Conservation (phyloP, 1,140 invertebrate genomes). For the Phocides pigmalion region DNA sequence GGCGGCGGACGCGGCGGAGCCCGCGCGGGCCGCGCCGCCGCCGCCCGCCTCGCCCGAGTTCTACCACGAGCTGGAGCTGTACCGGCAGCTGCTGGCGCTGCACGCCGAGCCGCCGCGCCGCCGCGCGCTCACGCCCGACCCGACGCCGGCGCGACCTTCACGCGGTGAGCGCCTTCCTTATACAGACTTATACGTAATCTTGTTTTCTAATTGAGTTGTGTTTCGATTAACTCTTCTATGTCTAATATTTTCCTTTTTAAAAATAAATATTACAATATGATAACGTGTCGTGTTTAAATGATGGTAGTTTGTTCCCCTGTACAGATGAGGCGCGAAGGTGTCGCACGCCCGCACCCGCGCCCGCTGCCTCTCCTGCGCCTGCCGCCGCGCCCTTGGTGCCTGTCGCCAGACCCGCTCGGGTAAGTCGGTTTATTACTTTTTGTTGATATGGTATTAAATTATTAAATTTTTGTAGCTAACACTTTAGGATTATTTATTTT, state of each 20-base stretch:
- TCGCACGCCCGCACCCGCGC: constrained; percentile 54
- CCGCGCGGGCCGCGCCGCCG: constrained; percentile 36
- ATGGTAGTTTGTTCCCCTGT: not conserved
- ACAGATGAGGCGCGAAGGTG: constrained; percentile 53
- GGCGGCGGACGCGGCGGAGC: not conserved
- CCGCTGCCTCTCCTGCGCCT: constrained; percentile 35
- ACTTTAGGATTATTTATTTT: too few relatives aligned
- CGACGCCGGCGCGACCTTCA: constrained; percentile 32
- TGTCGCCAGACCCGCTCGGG: constrained; percentile 41
- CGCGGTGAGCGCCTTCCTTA: constrained; percentile 3
- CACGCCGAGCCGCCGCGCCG: constrained; percentile 45
- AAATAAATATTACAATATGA: not conserved
- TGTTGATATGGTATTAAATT: too few relatives aligned
- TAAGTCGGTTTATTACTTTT: constrained; percentile 31
- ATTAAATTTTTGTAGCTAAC: too few relatives aligned
- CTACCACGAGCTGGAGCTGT: constrained; percentile 76
- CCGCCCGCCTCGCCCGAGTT: constrained; percentile 59
- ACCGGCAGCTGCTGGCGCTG: constrained; percentile 68
- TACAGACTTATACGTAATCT: not conserved
- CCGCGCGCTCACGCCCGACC: constrained; percentile 56
- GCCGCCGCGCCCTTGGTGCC: constrained; percentile 22
- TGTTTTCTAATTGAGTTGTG: too few relatives aligned
- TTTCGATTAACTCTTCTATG: too few relatives aligned
- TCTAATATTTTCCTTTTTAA: not conserved
- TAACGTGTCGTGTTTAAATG: not conserved